phyloP scores from a whole-genome alignment of 2,797 vertebrate genomes.

The Allobates femoralis region DNA sequence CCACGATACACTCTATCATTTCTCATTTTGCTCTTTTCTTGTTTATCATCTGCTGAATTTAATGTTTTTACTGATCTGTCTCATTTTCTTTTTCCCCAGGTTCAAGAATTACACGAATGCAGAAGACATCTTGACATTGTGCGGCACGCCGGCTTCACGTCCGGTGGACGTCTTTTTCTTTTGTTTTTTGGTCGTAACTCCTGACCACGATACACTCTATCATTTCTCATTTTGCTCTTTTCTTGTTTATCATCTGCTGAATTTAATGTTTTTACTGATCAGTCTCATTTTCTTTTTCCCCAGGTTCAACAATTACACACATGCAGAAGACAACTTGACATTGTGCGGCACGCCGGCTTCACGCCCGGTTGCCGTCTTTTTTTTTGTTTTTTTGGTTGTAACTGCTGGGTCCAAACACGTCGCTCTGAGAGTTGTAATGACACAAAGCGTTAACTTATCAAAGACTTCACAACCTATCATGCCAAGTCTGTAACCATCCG shows the following conservation, averaged over 20 bases:
- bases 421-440: neutral
- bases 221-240: neutral
- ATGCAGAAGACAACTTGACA: conserved; percentile 8
- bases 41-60: neutral
- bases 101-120: neutral
- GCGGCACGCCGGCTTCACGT: neutral
- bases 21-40: neutral
- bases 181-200: neutral
- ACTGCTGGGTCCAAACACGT: neutral
- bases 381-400: neutral
- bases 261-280: neutral
- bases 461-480: neutral
- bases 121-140: conserved; percentile 22
- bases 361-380: neutral
- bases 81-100: neutral
- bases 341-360: neutral
- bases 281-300: neutral
- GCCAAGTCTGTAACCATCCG: neutral
- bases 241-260: neutral
- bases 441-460: neutral
- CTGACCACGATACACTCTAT: neutral
- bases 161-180: neutral
- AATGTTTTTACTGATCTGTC: neutral
- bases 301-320: neutral
- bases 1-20: neutral